These are phyloP conservation scores for Cyclophora albipunctata DNA, from an alignment of 2,888 invertebrate genomes.

Conservation along the genomic window DNA sequence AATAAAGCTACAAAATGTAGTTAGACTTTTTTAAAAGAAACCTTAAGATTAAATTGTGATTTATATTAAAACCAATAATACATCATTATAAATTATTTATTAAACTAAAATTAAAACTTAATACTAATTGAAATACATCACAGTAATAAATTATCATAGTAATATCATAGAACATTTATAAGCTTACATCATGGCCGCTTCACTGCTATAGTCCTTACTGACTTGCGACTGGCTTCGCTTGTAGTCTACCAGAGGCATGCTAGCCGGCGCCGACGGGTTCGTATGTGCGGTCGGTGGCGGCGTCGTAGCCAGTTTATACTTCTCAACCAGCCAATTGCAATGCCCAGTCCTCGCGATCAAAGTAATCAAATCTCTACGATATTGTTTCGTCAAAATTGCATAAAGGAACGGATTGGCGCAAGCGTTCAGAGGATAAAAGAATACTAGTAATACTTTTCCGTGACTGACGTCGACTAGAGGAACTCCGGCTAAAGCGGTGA, in stretches of 20 bases:
- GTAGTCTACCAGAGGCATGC: conserved; percentile 53
- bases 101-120: neutral
- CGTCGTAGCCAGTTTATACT: conserved; percentile 56
- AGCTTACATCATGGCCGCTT: conserved; percentile 33
- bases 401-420: conserved; percentile 95
- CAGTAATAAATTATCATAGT: conserved; percentile 52
- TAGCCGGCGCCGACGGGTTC: conserved; percentile 52
- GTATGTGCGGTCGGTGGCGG: conserved; percentile 64
- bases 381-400: conserved; percentile 91
- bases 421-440: conserved; percentile 93
- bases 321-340: conserved; percentile 58
- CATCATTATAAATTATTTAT: neutral
- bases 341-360: conserved; percentile 78
- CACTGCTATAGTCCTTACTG: conserved; percentile 46
- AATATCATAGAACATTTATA: conserved; percentile 44
- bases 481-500: conserved; percentile 88
- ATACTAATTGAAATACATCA: conserved; percentile 2
- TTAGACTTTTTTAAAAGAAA: too few species aligned
- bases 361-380: conserved; percentile 82
- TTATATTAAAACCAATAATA: neutral
- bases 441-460: conserved; percentile 88
- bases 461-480: conserved; percentile 89
- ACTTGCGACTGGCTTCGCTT: conserved; percentile 45
- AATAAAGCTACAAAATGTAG: too few species aligned
- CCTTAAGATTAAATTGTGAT: too few species aligned